Conservation (phyloP, 2,888 invertebrate species). For the Gandaritis pyraliata region DNA sequence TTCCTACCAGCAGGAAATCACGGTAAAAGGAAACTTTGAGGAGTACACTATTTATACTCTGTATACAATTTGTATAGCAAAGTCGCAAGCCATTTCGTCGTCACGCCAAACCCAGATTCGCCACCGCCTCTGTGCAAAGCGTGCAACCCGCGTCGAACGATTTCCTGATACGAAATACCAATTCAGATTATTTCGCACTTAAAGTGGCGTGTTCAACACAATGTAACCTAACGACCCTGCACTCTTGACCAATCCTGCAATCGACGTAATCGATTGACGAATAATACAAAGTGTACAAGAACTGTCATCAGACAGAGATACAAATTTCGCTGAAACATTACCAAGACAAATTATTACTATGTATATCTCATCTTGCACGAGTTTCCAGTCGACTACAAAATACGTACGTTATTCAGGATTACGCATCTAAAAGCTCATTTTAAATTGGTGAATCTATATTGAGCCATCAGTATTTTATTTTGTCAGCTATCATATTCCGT, state of each 20-base stretch:
- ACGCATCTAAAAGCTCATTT: slow-evolving; percentile 2
- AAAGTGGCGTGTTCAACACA: neutral
- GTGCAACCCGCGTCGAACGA: neutral
- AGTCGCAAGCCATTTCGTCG: too few species aligned
- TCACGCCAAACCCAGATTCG: neutral
- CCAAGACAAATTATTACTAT: too few species aligned
- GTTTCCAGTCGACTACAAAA: too few species aligned
- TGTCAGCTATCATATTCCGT: slow-evolving; percentile 13
- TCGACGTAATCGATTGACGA: neutral
- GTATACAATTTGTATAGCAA: too few species aligned
- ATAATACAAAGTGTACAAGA: neutral
- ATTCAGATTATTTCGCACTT: neutral
- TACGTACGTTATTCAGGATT: neutral
- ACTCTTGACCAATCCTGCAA: neutral
- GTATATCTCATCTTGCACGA: too few species aligned
- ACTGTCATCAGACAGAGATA: too few species aligned
- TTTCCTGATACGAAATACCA: slow-evolving; percentile 2
- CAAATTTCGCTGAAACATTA: too few species aligned
- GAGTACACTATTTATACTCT: too few species aligned
- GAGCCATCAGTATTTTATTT: slow-evolving; percentile 15
- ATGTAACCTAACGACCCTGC: slow-evolving; percentile 2
- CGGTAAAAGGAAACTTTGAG: too few species aligned
- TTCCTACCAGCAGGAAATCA: too few species aligned
- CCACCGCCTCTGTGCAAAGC: neutral
- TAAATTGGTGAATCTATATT: slow-evolving; percentile 3